Evolutionary conservation across 1,140 invertebrate species (phyloP), one percentile per base, ranked within the genome.

Genomic region (Sitophilus oryzae): DNA sequence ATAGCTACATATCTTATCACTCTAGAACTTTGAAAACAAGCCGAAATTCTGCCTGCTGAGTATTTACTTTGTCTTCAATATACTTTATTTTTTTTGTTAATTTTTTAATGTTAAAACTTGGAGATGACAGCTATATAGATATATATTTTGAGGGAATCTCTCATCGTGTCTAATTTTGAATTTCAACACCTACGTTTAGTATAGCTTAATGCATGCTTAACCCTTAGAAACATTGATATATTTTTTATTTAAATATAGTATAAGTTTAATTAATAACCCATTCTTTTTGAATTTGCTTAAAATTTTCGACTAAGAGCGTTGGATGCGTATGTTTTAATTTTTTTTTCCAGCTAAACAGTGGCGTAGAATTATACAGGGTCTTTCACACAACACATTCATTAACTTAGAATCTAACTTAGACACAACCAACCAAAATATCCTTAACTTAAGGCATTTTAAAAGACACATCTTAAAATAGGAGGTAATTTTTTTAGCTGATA

Each of bases 181-280:
- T 63, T 63, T 61, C 44, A 62, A 61, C 59, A 63, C 56, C 62
- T 64, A 64, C 57, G 52, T 61, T 44, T 55, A 18, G 34, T 55
- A 51, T 47, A 46, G 61, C 45, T 37, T 51, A n/a, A 60, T 55
- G 54, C 58, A 65, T 63, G 60, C 58, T 59, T 56, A 58, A 52
- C 52, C 53, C 44, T 60, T 58, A 56, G 44, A 64, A 62, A 65
- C 63, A 65, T 37, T 61, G 49, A 65, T 65, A 63, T 61, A 65
- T 57, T 50, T 56, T 48, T 50, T 38, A 42, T 37, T 38, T 8
- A 35, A 14, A 35, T 49, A 56, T 50, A 46, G 44, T 43, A 25
- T 54, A 21, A 47, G 47, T 43, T 45, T 23, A 45, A 43, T 20
- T 19, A 19, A 42, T 47, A 11, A 30, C 11, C 25, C 11, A 11